Percentiles rank a stretch among this genome's conserved stretches.
phyloP scores from a whole-genome alignment of 2,113 vertebrate species.

The Stegastes partitus region DNA sequence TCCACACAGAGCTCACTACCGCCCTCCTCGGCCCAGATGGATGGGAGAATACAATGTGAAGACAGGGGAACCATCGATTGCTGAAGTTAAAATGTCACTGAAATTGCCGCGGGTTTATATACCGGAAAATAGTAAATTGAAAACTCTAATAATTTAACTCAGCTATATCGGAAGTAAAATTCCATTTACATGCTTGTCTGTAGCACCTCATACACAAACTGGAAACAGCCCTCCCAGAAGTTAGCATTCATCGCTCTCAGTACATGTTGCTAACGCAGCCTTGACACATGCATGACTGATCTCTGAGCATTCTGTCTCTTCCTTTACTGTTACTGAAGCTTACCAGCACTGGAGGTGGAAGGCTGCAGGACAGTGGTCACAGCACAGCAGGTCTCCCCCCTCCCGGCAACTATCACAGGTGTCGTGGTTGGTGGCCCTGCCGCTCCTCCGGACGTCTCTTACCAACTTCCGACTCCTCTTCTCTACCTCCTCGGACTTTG shows the following conservation, averaged over 20 bases:
- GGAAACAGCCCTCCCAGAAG: too few species aligned
- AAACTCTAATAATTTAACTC: too few species aligned
- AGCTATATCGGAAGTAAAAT: too few species aligned
- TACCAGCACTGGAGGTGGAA: constrained; percentile 98
- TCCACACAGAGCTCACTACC: not conserved
- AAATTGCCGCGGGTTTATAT: too few species aligned
- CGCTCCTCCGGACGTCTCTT: constrained; percentile 92
- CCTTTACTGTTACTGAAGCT: not conserved
- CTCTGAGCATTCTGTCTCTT: too few species aligned
- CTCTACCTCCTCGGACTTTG: constrained; percentile 93
- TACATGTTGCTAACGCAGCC: too few species aligned
- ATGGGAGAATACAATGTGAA: not conserved
- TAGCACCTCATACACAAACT: too few species aligned
- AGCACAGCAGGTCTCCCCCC: constrained; percentile 95
- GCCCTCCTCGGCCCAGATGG: not conserved
- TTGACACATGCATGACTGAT: too few species aligned
- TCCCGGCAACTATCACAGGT: constrained; percentile 98
- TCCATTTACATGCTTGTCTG: too few species aligned
- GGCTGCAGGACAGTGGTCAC: constrained; percentile 95
- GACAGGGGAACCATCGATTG: not conserved
- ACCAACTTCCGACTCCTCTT: constrained; percentile 91
- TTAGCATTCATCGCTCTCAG: too few species aligned
- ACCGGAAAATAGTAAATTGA: too few species aligned
- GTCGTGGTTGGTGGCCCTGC: constrained; percentile 96
- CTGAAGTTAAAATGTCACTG: not conserved